Base-by-base conservation (phyloP, 2,888 invertebrate species). In the Nymphalis urticae region DNA sequence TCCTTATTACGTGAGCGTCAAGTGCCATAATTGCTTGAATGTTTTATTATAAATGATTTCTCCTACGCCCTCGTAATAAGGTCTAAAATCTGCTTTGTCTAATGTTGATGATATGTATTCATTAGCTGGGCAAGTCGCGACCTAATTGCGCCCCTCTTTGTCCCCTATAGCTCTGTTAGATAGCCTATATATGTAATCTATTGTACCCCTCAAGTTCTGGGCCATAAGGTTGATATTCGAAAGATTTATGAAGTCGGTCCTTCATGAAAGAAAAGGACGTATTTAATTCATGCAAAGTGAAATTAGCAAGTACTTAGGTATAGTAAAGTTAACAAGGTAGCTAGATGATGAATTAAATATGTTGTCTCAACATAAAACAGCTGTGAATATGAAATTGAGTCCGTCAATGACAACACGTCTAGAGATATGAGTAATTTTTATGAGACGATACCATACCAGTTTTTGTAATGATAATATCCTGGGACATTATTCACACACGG, bases 61-160 rank as follows among this genome's bases (percentile, higher is more conserved):
- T 61, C 48, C 47, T 66, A 62, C 42, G 51, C 60, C 56, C 47
- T 59, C 54, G 62, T 48, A 19, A 48, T 65, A 65, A 58, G 24
- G 16, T 66, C 62, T 21, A 62, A 48, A 65, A 36, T 59, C n/a
- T 59, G 27, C 56, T 62, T 65, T 58, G 58, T 69, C 56, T 69
- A 56, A 67, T 62, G 66, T 62, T 69, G 69, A 66, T 69, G 69
- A 59, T 66, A 63, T 68, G 59, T 63, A 66, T 70, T 70, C 66
- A 70, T 70, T 70, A 70, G 66, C 62, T 60, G 59, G 63, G 69
- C 66, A 66, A 62, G 48, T 64, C 58, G 54, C 63, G 69, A 66
- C 69, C 69, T 70, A 66, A 70, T 66, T 70, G 58, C 56, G 24
- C 56, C 24, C 62, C 54, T 62, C 50, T 50, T 48, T 61, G 53